Base-by-base conservation (phyloP, 1,140 invertebrate genomes). In the Fragariocoptes setiger region DNA sequence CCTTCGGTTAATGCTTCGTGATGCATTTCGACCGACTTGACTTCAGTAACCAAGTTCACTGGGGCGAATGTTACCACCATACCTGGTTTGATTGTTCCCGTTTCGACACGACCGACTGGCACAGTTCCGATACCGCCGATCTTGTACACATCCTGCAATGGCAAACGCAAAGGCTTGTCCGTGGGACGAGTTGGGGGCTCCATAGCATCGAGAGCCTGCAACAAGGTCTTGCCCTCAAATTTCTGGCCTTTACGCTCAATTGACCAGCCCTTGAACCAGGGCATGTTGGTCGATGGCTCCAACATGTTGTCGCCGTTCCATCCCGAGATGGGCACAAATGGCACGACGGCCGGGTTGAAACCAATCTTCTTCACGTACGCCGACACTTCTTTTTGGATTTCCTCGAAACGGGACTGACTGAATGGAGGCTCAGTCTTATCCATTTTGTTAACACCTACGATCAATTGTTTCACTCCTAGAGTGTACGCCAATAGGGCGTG, bases 141-240 rank as follows among this genome's bases (percentile, higher is more conserved):
- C 52, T 68, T 68, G 63, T 68, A 67, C 3, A 67, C 66, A 52
- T 68, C 66, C 51, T 68, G 64, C 20, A 68, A 56, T 20, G 63
- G 65, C 12, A 68, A 54, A 50, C 65, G 56, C 5, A 68, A 55
- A 39, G 66, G 50, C 47, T 61, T 63, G 46, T 67, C 62, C 36
- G 58, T 60, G 12, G 66, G 65, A 40, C 65, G 50, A n/a, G 47
- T 38, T 17, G 65, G 65, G 13, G 64, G 62, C 8, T 60, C 47
- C 48, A 66, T 64, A 43, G 55, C 45, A 50, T 67, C 65, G 3
- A 67, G 53, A 44, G 65, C 64, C 36, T 65, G 56, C 4, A 64
- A 47, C 3, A 67, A 51, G 22, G 65, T 67, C 25, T 62, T 61
- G 13, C 65, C 65, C 19, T 21, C 47, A 12, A 52, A 48, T 38